Base-by-base conservation (phyloP, 1,140 invertebrate genomes). In the Trypoxylus dichotomus region DNA sequence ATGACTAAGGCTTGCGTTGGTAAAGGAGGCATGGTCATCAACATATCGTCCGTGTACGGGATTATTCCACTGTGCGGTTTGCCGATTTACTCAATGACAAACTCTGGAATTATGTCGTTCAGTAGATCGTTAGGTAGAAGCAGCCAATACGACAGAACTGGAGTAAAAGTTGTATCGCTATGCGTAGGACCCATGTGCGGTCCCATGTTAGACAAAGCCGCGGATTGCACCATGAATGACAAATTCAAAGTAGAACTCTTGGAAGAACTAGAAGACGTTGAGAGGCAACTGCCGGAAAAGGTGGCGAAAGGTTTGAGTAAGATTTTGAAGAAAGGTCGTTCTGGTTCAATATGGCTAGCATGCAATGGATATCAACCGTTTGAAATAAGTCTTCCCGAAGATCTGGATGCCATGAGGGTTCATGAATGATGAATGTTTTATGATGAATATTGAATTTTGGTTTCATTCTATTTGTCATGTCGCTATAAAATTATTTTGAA, bases 1-100 rank as follows among this genome's bases (percentile, higher is more conserved):
- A 91, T 90, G 89, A 86, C 89, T 0, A 88, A 86, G 78, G 85
- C 86, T 41, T 83, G 86, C 41, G 85, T 85, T n/a, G 88, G 88
- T 0, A 85, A 79, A 63, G 89, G 89, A 6, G 88, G 88, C 0
- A 87, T 85, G 0, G 85, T 90, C 8, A 83, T 90, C 21, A 90
- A 89, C 78, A 86, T 89, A 58, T 85, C 86, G 3, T 89, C 89
- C 21, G 83, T 89, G 77, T 83, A 86, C 76, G 90, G 88, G 24
- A 79, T 92, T 13, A 82, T 86, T 1, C 88, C 89, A 74, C 84
- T 83, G 0, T 82, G 83, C n/a, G 81, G 87, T 1, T 81, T 87
- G 29, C 90, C 91, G 0, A 84, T 90, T 1, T 91, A 91, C 79
- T 83, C 85, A 24, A 89, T 89, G 27, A 89, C 89, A 0, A 90